These are phyloP conservation scores for Pachyuromys duprasi DNA, from an alignment of 2,797 vertebrate genomes.

Conservation along the genomic window DNA sequence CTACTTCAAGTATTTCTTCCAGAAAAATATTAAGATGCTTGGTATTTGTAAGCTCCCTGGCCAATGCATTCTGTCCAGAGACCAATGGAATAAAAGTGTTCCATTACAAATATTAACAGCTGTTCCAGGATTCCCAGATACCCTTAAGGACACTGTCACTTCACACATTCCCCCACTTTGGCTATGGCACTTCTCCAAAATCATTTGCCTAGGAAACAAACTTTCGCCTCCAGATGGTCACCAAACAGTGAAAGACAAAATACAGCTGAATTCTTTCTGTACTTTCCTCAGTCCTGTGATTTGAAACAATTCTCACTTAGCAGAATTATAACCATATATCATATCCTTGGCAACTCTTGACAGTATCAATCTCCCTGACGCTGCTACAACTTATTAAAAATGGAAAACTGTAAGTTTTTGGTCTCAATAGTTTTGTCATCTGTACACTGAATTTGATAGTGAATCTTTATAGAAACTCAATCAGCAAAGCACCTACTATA, in stretches of 20 bases:
- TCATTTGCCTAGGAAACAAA: slow-evolving; percentile 47
- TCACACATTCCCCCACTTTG: slow-evolving; percentile 20
- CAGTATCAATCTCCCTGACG: not conserved
- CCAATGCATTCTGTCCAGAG: slow-evolving; percentile 5
- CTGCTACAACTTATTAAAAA: slow-evolving; percentile 28
- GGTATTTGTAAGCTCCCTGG: slow-evolving; percentile 11
- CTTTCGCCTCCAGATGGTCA: slow-evolving; percentile 9
- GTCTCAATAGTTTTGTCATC: not conserved
- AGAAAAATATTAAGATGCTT: slow-evolving; percentile 2
- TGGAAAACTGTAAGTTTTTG: not conserved
- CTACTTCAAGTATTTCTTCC: slow-evolving; percentile 26
- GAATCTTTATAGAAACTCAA: slow-evolving; percentile 22
- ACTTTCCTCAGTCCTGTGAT: slow-evolving; percentile 21
- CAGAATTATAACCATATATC: slow-evolving; percentile 21
- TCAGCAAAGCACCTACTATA: slow-evolving; percentile 1
- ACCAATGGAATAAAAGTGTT: not conserved
- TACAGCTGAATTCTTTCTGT: not conserved
- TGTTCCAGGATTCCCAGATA: not conserved
- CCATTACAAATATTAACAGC: not conserved
- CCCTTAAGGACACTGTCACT: not conserved
- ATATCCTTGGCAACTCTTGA: not conserved
- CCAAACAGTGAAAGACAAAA: slow-evolving; percentile 62
- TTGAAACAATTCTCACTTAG: slow-evolving; percentile 34
- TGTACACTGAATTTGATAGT: not conserved
- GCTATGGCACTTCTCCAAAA: slow-evolving; percentile 30